Conservation (phyloP, 1,140 invertebrate species). For the Saccostrea glomerata region DNA sequence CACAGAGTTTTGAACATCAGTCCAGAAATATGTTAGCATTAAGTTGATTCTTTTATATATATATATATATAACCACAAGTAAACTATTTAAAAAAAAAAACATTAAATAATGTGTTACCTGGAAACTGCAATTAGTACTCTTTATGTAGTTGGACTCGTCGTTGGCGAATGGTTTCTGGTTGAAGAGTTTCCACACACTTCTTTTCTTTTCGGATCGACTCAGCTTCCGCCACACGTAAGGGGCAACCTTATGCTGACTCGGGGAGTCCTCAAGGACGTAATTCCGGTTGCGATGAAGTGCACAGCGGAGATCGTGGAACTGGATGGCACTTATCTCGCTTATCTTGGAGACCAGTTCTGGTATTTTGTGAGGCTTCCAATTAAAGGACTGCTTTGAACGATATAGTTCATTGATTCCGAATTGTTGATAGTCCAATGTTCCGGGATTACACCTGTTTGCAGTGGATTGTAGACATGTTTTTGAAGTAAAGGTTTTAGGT, state of each 20-base stretch:
- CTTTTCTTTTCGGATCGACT: neutral
- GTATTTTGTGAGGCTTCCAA: conserved; percentile 24
- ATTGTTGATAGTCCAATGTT: conserved; percentile 42
- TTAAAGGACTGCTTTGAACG: neutral
- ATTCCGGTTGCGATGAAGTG: no score
- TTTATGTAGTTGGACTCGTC: conserved; percentile 2
- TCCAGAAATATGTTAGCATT: no score
- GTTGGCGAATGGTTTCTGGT: neutral
- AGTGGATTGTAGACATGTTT: no score
- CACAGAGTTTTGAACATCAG: no score
- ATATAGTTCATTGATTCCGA: conserved; percentile 37
- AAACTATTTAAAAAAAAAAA: no score
- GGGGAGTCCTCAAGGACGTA: neutral
- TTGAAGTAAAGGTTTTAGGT: no score
- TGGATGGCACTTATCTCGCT: neutral
- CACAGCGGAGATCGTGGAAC: no score
- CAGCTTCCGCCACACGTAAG: neutral
- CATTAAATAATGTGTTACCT: neutral
- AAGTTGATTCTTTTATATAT: no score
- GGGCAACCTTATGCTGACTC: conserved; percentile 2
- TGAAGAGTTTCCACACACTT: neutral
- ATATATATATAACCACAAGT: no score
- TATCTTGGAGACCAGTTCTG: neutral
- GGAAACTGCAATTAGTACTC: neutral
- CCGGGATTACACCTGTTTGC: neutral